These are phyloP conservation scores for Clarias laeviceps DNA, from an alignment of 2,797 vertebrate species.

Conservation along the genomic window DNA sequence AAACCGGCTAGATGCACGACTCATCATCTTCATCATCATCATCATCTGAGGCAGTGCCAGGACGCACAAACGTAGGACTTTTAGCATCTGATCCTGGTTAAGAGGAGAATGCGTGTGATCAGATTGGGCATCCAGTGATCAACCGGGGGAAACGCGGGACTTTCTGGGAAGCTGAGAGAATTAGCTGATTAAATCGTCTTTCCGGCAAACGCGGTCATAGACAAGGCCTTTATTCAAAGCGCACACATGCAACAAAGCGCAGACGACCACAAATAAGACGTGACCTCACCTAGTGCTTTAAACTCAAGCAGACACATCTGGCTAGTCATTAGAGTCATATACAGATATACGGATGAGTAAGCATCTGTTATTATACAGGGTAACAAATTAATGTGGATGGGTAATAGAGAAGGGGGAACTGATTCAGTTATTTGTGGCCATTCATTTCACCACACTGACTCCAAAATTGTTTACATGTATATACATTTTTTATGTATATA, in stretches of 20 bases:
- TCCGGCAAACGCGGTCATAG: conserved; percentile 29
- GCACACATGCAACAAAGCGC: neutral
- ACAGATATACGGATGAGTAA: neutral
- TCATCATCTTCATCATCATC: conserved; percentile 15
- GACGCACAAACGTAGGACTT: neutral
- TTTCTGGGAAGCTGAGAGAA: conserved; percentile 31
- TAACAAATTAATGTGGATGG: too few relatives aligned
- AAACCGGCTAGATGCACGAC: neutral
- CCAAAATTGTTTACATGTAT: too few relatives aligned
- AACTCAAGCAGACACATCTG: conserved; percentile 14
- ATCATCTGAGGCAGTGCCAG: too few relatives aligned
- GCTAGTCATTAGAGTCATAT: conserved; percentile 3
- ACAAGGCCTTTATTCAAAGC: conserved; percentile 18
- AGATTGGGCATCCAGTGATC: conserved; percentile 23
- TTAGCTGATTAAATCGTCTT: conserved; percentile 32
- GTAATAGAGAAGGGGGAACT: too few relatives aligned
- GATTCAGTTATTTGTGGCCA: too few relatives aligned
- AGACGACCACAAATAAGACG: conserved; percentile 34
- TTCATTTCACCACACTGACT: too few relatives aligned
- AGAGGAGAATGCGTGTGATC: conserved; percentile 10
- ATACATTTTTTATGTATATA: too few relatives aligned
- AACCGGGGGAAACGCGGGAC: conserved; percentile 13
- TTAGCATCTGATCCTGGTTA: conserved; percentile 35
- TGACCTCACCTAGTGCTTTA: conserved; percentile 18
- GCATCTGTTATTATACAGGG: neutral